Evolutionary conservation across 2,888 invertebrate genomes (phyloP), one percentile per base, ranked within the genome.

Genomic region (Drosophila monieri): DNA sequence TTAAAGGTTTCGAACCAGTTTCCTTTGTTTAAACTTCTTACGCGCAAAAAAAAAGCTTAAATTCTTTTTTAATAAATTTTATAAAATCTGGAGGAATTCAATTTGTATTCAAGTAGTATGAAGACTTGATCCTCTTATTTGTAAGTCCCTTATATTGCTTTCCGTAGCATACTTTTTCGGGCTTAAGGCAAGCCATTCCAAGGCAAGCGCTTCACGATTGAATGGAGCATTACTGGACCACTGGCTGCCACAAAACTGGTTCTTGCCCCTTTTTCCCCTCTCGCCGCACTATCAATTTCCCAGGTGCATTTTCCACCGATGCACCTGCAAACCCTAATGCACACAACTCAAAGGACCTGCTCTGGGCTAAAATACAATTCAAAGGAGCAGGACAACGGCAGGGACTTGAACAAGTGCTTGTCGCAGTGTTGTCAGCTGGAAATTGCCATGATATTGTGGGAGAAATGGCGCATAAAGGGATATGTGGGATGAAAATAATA

Each of bases 311-410:
- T 43, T 18, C 43, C 21, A 18, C 12, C 30, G 60, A 58, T 61
- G 60, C 60, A 61, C 47, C 60, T 59, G 60, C 15, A 61, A 43
- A 48, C 59, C 60, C 58, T 58, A 46, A 61, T 61, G 60, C 32
- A 48, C 12, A 30, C 59, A n/a, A 47, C 39, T 59, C 60, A 61
- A 61, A 61, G 60, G 46, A 32, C 32, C 41, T 41, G 47, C 60
- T 27, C 41, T 14, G 39, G 59, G 60, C 59, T 23, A 12, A 46
- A 60, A 46, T 14, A 27, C 21, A 8, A 58, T 15, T 41, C 41
- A 41, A 41, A 41, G 41, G 41, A 18, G 35, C 18, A 41, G 39
- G 39, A 41, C 10, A 41, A 18, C 23, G 9, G 15, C n/a, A n/a
- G 25, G 23, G 15, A 30, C 35, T 18, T 10, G n/a, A 25, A 14